Evolutionary conservation across 2,113 vertebrate genomes (phyloP), one percentile per base, ranked within the genome.

Genomic region (Nothobranchius furzeri): DNA sequence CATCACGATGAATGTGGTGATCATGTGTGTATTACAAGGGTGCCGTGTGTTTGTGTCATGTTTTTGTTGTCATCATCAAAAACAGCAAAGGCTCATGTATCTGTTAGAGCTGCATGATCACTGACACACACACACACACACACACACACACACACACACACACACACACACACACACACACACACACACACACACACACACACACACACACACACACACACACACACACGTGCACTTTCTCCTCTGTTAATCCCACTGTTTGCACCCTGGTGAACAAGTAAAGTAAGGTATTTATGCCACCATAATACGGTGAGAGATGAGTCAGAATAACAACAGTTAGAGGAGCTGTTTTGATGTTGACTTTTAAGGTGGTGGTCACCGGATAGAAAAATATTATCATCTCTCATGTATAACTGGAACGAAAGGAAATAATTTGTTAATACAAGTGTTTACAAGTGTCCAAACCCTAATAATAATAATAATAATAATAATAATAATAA

Each of bases 211-310:
- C 30, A 30, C 30, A 20, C 20, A 20, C 20, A 20, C 20, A 20
- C 20, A 20, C 20, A 20, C 20, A 20, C 20, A 20, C 20, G 1
- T 20, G 20, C 20, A 0, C 35, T 30, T 30, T 30, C 30, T 30
- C 61, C 36, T 69, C 58, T 63, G 45, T 37, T 89, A 90, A 90
- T 90, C 89, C 84, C 20, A 46, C 17, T 13, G 42, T 81, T 86
- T 74, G 73, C 70, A 85, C 77, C 68, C 54, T 63, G 68, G 17
- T 36, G 53, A 9, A 40, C 37, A 20, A 20, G 12, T 47, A 30
- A 68, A 68, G 59, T 73, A 52, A 76, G 84, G 84, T 86, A 79
- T 87, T 90, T 85, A 81, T 1, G 68, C 45, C 15, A 63, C 40
- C 20, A 42, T 68, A 65, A 76, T 61, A 81, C 81, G 78, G 43